A percentile compares a stretch with the other conserved stretches of the same genome.
Conservation (phyloP, 2,888 invertebrate species). For the Thera britannica region DNA sequence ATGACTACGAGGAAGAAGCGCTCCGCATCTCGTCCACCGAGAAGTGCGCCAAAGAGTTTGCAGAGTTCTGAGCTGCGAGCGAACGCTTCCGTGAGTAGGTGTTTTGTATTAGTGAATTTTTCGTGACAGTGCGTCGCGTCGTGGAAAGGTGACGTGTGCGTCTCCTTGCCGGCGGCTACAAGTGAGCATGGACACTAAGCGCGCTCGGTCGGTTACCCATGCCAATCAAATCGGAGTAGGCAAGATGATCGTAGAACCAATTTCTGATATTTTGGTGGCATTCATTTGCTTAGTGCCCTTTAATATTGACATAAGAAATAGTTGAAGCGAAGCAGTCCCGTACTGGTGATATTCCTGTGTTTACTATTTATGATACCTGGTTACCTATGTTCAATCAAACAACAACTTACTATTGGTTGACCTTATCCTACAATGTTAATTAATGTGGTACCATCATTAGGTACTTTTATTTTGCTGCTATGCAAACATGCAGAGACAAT, state of each 20-base stretch:
- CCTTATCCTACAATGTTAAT: constrained; percentile 42
- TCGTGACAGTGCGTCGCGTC: constrained; percentile 70
- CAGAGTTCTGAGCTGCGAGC: constrained; percentile 93
- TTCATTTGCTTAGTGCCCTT: constrained; percentile 82
- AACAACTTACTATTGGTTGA: constrained; percentile 24
- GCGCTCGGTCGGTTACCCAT: constrained; percentile 62
- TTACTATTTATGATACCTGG: constrained; percentile 37
- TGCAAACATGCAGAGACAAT: constrained; percentile 17
- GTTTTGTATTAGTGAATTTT: constrained; percentile 78
- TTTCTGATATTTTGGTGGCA: constrained; percentile 80
- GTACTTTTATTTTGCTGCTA: constrained; percentile 24
- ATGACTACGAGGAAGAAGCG: constrained; percentile 99
- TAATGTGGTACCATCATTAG: constrained; percentile 49
- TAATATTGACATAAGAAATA: constrained; percentile 57
- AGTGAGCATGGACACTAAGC: constrained; percentile 73
- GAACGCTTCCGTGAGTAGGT: constrained; percentile 73
- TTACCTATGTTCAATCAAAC: constrained; percentile 27
- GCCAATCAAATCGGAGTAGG: constrained; percentile 65
- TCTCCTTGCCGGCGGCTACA: constrained; percentile 59
- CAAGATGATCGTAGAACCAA: constrained; percentile 72
- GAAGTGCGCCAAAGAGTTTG: constrained; percentile 99
- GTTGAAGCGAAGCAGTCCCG: constrained; percentile 53
- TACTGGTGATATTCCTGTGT: constrained; percentile 68
- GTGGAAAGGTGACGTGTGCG: constrained; percentile 65
- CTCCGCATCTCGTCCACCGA: constrained; percentile 99